Percentiles rank a stretch among this genome's conserved stretches.
These are phyloP conservation scores for Aphelenchoides avenae DNA, from an alignment of 1,140 invertebrate genomes.

Conservation along the genomic window DNA sequence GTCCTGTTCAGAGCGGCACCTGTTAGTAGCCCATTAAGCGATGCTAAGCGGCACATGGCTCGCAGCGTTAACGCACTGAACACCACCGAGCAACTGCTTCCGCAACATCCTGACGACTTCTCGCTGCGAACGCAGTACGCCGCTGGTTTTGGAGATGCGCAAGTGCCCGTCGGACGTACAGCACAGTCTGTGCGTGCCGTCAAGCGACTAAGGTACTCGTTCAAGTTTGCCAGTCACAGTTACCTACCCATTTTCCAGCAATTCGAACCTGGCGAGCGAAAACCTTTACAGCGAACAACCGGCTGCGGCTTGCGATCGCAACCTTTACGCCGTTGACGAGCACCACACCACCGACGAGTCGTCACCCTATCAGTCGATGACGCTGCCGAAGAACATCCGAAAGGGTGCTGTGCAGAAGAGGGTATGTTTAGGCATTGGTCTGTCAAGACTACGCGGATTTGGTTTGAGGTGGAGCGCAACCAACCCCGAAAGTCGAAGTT, in stretches of 20 bases:
- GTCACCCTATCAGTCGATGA: constrained; percentile 32
- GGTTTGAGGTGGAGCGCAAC: too few species aligned
- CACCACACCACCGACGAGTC: constrained; percentile 6
- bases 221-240: constrained; percentile 3
- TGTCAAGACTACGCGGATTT: too few species aligned
- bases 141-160: background rate
- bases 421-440: too few species aligned
- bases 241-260: constrained; percentile 18
- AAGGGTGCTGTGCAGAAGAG: constrained; percentile 44
- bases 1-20: constrained; percentile 1
- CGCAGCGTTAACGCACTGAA: background rate
- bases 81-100: background rate
- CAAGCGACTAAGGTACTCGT: background rate
- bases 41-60: constrained; percentile 1
- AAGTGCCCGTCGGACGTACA: background rate
- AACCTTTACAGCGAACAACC: constrained; percentile 13
- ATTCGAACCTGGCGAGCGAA: constrained; percentile 42
- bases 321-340: constrained; percentile 14
- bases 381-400: constrained; percentile 35
- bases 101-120: constrained; percentile 9
- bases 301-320: background rate
- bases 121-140: constrained; percentile 25
- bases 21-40: constrained; percentile 2
- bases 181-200: background rate
- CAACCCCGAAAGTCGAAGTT: too few species aligned